Base-by-base conservation (phyloP, 2,113 vertebrate genomes). In the Hylia prasina region DNA sequence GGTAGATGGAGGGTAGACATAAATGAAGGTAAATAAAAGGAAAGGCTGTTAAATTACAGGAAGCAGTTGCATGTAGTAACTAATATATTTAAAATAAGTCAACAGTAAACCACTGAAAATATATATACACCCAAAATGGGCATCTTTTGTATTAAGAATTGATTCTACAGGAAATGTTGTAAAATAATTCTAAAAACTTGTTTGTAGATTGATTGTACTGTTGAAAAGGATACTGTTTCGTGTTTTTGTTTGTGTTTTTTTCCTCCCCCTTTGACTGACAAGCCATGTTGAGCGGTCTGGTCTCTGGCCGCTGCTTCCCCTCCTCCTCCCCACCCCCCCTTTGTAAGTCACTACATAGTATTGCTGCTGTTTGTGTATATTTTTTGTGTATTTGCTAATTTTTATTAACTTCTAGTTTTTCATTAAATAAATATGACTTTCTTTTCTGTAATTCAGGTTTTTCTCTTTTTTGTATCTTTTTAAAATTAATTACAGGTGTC, bases 361-460 rank as follows among this genome's bases (percentile, higher is more conserved):
- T 98, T 98, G 98, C 98, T 99, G 98, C 98, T 98, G 98, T 98
- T 98, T 98, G 97, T 98, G 97, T 98, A 98, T 97, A 97, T 98
- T 97, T 98, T 97, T 93, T 97, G 98, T 98, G 97, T 98, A 97
- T 98, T 98, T 98, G 98, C 98, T 98, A 98, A 98, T 98, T 98
- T 98, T 98, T 98, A 98, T 98, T 98, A 99, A 98, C 98, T 98
- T 99, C 98, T 99, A 99, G 98, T 99, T 99, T 99, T 99, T 98
- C 99, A 99, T 99, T 99, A 98, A 99, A 99, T 99, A 99, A 99
- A 99, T 99, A 98, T 98, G 97, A 98, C 98, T 99, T 99, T 99
- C 98, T 99, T 99, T 99, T 99, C 99, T 99, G 99, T 99, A 99
- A 98, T 98, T 98, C 97, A 98, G 97, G 96, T 97, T 97, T 95